These are phyloP conservation scores for Lasiommata megera DNA, from an alignment of 2,888 invertebrate species.

Conservation along the genomic window DNA sequence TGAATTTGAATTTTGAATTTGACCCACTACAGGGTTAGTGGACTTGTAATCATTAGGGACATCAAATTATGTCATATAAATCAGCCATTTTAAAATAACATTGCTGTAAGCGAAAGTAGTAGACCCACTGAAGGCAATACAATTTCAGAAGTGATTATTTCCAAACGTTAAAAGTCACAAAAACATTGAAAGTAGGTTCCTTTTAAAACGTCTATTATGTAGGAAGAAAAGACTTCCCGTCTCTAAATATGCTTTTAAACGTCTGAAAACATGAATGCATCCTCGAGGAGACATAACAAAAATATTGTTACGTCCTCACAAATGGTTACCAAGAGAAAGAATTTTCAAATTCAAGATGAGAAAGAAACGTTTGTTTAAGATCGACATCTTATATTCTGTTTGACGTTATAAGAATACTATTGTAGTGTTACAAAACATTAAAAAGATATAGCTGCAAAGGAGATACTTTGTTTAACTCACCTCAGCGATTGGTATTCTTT, in stretches of 20 bases:
- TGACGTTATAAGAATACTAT: neutral
- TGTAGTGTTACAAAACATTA: neutral
- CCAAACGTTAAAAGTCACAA: neutral
- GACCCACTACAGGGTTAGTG: no score
- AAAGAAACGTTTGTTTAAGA: slow-evolving; percentile 20
- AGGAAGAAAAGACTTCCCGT: slow-evolving; percentile 5
- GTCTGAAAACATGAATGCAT: slow-evolving; percentile 19
- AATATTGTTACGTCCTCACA: slow-evolving; percentile 14
- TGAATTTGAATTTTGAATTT: no score
- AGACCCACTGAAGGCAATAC: no score
- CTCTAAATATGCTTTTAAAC: slow-evolving; percentile 18
- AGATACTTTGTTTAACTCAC: neutral
- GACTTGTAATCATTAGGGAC: no score
- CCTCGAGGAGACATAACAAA: slow-evolving; percentile 20
- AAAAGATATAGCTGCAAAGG: neutral
- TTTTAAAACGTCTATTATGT: slow-evolving; percentile 7
- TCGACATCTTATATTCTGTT: slow-evolving; percentile 24
- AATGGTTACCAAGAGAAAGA: slow-evolving; percentile 35
- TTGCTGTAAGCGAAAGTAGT: no score
- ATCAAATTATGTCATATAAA: no score
- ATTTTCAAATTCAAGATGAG: slow-evolving; percentile 36
- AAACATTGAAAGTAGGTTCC: neutral
- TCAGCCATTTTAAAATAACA: no score
- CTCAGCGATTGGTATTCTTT: no score
- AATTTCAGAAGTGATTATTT: no score